A percentile compares a stretch with the other conserved stretches of the same genome.
phyloP scores from a whole-genome alignment of 1,140 invertebrate genomes.

The Calliphora vicina region DNA sequence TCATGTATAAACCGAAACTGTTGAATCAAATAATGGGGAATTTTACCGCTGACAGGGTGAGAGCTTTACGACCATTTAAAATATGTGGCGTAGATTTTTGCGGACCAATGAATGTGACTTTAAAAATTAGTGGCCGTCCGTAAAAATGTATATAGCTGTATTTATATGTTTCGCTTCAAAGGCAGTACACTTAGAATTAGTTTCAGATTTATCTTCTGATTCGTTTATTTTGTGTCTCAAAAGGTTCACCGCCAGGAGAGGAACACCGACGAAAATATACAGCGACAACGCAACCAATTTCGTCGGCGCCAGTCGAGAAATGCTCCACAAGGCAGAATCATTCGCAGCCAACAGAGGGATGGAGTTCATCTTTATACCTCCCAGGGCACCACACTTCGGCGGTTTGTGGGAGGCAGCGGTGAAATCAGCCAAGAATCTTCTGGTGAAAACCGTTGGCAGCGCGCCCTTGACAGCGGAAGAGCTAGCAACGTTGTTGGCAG shows the following conservation, averaged over 20 bases:
- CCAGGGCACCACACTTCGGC: constrained; percentile 44
- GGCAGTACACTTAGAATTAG: constrained; percentile 56
- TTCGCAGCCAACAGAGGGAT: constrained; percentile 12
- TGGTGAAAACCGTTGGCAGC: not conserved
- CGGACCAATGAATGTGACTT: constrained; percentile 28
- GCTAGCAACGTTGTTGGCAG: not conserved
- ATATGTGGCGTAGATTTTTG: constrained; percentile 39
- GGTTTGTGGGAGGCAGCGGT: constrained; percentile 47
- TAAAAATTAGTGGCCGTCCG: constrained; percentile 18
- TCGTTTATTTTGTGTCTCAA: constrained; percentile 51
- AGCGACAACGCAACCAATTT: constrained; percentile 45
- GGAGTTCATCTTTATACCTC: constrained; percentile 36
- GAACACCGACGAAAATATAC: constrained; percentile 34
- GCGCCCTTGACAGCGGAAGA: constrained; percentile 29
- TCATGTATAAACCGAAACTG: constrained; percentile 35
- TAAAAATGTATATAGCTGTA: constrained; percentile 38
- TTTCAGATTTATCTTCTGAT: constrained; percentile 50
- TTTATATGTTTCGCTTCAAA: constrained; percentile 50
- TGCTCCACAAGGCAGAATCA: not conserved
- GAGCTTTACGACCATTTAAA: constrained; percentile 26
- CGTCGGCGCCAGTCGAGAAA: constrained; percentile 31
- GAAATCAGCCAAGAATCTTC: constrained; percentile 17
- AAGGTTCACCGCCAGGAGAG: constrained; percentile 53
- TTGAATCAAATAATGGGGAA: constrained; percentile 35
- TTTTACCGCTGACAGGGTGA: constrained; percentile 21